Evolutionary conservation across 2,797 vertebrate species (phyloP).

Genomic region (Hybognathus amarus): DNA sequence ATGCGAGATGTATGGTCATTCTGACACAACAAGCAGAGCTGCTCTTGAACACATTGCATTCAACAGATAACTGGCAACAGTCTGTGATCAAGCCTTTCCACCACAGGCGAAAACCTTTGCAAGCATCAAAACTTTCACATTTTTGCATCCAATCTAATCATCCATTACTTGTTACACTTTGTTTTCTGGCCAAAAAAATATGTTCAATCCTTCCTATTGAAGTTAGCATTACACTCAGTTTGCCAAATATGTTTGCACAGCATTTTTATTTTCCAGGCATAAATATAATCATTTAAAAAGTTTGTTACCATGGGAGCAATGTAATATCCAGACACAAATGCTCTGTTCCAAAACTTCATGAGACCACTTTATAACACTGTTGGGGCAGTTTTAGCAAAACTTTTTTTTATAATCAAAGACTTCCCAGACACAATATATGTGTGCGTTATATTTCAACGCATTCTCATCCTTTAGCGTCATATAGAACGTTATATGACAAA

Average conservation of each 20-base stretch:
- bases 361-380: not conserved
- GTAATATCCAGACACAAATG: not conserved
- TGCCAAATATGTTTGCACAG: conserved; percentile 3
- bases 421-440: not conserved
- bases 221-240: conserved; percentile 12
- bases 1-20: not conserved
- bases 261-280: not conserved
- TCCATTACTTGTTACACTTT: not conserved
- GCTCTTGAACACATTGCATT: conserved; percentile 21
- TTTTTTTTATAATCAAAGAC: not conserved
- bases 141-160: not conserved
- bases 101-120: not conserved
- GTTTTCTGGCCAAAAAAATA: not conserved
- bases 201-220: not conserved
- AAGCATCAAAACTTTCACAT: not conserved
- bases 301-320: not conserved
- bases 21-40: conserved; percentile 38
- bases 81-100: conserved; percentile 31
- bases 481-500: no score
- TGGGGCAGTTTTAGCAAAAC: not conserved
- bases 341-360: conserved; percentile 5
- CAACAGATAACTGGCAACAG: conserved; percentile 31
- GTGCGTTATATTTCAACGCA: not conserved
- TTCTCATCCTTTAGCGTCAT: no score
- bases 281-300: not conserved